Percentiles rank a stretch among this genome's conserved stretches.
phyloP scores from a whole-genome alignment of 2,888 invertebrate species.

The Drosophila imparisetae region DNA sequence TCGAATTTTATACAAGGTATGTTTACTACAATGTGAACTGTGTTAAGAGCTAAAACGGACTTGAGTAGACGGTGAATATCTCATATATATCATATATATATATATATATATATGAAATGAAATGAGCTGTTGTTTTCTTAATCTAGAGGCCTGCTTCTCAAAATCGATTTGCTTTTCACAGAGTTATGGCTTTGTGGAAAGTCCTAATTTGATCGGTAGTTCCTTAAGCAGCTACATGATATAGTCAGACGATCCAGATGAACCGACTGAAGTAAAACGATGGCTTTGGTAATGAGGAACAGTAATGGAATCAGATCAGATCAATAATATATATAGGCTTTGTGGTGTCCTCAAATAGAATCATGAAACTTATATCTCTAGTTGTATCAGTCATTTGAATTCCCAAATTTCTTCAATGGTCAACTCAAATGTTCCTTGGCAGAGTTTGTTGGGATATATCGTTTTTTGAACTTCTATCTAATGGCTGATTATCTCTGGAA shows the following conservation, averaged over 20 bases:
- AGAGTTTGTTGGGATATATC: not conserved
- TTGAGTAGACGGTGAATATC: not conserved
- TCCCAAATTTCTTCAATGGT: not conserved
- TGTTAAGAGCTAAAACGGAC: not conserved
- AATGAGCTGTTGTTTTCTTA: not conserved
- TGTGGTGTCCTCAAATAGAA: not conserved
- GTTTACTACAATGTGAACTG: constrained; percentile 1
- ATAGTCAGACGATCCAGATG: not conserved
- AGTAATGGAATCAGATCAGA: not conserved
- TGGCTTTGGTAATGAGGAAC: not conserved
- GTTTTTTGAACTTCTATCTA: not conserved
- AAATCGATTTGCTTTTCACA: not conserved
- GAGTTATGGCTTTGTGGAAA: not conserved
- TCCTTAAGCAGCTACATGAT: not conserved
- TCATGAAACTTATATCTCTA: not conserved
- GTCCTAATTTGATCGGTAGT: no score
- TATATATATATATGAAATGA: no score
- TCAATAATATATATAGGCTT: not conserved
- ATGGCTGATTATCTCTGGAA: not conserved
- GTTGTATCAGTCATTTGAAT: not conserved
- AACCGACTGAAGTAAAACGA: not conserved
- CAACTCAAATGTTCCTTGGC: not conserved
- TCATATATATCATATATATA: not conserved
- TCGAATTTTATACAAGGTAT: not conserved
- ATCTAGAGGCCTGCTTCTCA: not conserved